Base-by-base conservation (phyloP, 2,797 vertebrate genomes). In the Acanthurus leucopareius region DNA sequence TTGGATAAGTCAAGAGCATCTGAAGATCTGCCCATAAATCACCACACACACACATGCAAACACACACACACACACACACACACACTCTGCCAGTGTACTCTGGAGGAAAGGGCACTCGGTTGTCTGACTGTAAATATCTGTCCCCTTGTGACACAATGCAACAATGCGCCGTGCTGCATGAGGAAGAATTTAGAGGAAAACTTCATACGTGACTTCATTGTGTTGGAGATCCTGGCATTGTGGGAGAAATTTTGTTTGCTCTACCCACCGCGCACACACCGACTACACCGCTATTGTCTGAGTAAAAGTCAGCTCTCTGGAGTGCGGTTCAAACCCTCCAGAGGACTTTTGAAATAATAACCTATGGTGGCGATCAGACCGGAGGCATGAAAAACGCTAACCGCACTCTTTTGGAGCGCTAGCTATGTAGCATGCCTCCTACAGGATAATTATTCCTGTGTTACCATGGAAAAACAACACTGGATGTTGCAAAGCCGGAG, bases 161-260 rank as follows among this genome's bases (percentile, higher is more conserved):
- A 93, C 93, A 95, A 94, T 92, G 88, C 47, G 40, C 74, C 58
- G 35, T 78, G 82, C 78, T 13, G 45, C 47, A 69, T 61, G 85
- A 86, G 90, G 90, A 93, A 88, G 86, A 89, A 88, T 89, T 82
- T 74, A 85, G 88, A 90, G 91, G 90, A 91, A 92, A 92, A 92
- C 84, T 87, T 91, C 58, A 66, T 89, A 80, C 73, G 79, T 86
- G 88, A 92, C 90, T 84, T 92, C 90, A 95, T 93, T 94, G 92
- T 95, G 88, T 94, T 86, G 51, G 64, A 93, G 91, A 94, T 94
- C 91, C 93, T 90, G 90, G 92, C 90, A 92, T 91, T 93, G 91
- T 93, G 88, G 87, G 74, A 87, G 80, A 88, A 85, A 62, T 25
- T 74, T 77, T 88, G 86, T 92, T 91, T 90, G 84, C 86, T 88